Percentiles rank a stretch among this genome's conserved stretches.
These are phyloP conservation scores for Tenthredo amoena DNA, from an alignment of 2,888 invertebrate species.

Conservation along the genomic window DNA sequence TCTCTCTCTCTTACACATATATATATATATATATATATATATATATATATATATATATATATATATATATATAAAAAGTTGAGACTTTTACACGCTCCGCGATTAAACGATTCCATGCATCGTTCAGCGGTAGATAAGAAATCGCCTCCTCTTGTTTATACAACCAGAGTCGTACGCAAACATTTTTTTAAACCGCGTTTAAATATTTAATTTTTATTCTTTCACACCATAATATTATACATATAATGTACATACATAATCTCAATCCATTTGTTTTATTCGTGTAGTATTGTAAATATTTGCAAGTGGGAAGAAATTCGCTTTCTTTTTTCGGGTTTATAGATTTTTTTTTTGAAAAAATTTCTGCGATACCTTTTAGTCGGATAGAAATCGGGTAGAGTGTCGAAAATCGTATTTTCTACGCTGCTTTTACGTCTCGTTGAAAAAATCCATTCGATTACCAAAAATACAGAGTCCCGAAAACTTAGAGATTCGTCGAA, in stretches of 20 bases:
- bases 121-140: constrained; percentile 1
- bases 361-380: too few species aligned
- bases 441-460: background rate
- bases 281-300: background rate
- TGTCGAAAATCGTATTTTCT: too few species aligned
- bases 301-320: background rate
- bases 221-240: background rate
- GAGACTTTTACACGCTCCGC: background rate
- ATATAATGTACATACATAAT: background rate
- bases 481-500: background rate
- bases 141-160: constrained; percentile 12
- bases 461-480: background rate
- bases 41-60: background rate
- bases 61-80: background rate
- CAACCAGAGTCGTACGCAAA: background rate
- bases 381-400: too few species aligned
- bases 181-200: constrained; percentile 10
- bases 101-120: constrained; percentile 12
- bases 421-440: background rate
- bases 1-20: background rate
- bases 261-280: background rate
- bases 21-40: background rate
- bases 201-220: background rate
- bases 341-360: too few species aligned
- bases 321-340: too few species aligned